Percentiles rank a stretch among this genome's conserved stretches.
Conservation (phyloP, 2,113 vertebrate species). For the Patagioenas fasciata region DNA sequence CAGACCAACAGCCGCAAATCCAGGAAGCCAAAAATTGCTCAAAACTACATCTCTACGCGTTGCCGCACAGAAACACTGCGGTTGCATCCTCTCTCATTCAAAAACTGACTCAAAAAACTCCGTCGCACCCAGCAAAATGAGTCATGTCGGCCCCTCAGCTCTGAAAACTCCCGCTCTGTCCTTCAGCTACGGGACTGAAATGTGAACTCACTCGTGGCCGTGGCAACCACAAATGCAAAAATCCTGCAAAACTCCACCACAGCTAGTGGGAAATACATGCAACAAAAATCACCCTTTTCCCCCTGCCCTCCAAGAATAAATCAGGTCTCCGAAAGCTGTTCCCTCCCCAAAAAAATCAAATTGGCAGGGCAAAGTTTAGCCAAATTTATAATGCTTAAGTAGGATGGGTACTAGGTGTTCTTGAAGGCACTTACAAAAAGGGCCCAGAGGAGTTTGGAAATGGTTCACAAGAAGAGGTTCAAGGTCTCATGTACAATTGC, state of each 20-base stretch:
- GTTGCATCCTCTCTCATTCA: background rate
- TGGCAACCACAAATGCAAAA: slow-evolving; percentile 7
- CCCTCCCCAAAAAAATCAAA: background rate
- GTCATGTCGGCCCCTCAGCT: background rate
- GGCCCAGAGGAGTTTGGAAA: background rate
- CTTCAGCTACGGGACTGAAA: background rate
- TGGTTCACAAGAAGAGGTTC: background rate
- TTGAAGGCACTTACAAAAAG: background rate
- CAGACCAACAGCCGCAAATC: background rate
- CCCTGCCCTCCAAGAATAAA: background rate
- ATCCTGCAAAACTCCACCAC: background rate
- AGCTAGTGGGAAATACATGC: background rate
- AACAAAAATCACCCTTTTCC: background rate
- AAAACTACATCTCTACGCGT: background rate
- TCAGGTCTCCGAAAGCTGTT: background rate
- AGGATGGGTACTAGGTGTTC: background rate
- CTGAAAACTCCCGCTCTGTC: background rate
- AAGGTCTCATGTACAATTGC: background rate
- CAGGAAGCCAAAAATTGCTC: background rate
- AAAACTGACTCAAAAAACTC: background rate
- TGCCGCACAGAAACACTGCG: fast-evolving
- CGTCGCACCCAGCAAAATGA: background rate
- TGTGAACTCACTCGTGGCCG: background rate
- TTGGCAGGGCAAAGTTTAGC: background rate
- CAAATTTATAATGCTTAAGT: background rate